A percentile compares a stretch with the other conserved stretches of the same genome.
Evolutionary conservation across 2,888 invertebrate genomes (phyloP).

Genomic region (Apamea anceps): DNA sequence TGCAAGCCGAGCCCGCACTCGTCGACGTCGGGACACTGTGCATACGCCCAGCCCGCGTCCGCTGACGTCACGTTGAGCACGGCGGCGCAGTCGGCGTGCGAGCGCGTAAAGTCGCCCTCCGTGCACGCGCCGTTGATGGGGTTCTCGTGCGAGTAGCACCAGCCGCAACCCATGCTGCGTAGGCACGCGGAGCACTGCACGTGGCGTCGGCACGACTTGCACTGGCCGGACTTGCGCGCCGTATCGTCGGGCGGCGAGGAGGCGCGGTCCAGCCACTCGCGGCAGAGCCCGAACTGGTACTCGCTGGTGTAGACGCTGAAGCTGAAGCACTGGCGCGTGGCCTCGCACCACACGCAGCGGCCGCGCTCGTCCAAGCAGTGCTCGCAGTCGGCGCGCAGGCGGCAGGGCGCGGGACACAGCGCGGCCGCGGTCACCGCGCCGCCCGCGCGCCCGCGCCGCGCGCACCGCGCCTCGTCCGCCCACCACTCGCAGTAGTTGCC

Average conservation of each 20-base stretch:
- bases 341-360: conserved; percentile 98
- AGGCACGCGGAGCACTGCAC: conserved; percentile 95
- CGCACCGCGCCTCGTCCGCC: conserved; percentile 96
- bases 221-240: conserved; percentile 91
- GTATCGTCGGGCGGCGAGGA: conserved; percentile 86
- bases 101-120: conserved; percentile 96
- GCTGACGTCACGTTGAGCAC: conserved; percentile 91
- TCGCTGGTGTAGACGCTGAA: conserved; percentile 99
- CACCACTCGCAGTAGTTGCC: conserved; percentile 97
- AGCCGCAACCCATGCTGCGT: conserved; percentile 96
- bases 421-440: conserved; percentile 92
- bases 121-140: conserved; percentile 96
- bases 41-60: conserved; percentile 97
- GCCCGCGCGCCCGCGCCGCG: conserved; percentile 91
- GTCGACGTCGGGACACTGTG: conserved; percentile 97
- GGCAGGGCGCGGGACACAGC: conserved; percentile 95
- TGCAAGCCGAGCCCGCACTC: conserved; percentile 97
- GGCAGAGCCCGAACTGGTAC: conserved; percentile 97
- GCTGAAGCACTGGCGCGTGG: conserved; percentile 97
- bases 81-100: conserved; percentile 93
- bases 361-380: conserved; percentile 96
- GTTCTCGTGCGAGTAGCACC: conserved; percentile 97
- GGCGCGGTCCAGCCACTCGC: conserved; percentile 97
- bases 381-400: conserved; percentile 93
- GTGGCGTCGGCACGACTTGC: conserved; percentile 94